These are phyloP conservation scores for Trachelus stipa DNA, from an alignment of 2,888 invertebrate species.

Conservation along the genomic window DNA sequence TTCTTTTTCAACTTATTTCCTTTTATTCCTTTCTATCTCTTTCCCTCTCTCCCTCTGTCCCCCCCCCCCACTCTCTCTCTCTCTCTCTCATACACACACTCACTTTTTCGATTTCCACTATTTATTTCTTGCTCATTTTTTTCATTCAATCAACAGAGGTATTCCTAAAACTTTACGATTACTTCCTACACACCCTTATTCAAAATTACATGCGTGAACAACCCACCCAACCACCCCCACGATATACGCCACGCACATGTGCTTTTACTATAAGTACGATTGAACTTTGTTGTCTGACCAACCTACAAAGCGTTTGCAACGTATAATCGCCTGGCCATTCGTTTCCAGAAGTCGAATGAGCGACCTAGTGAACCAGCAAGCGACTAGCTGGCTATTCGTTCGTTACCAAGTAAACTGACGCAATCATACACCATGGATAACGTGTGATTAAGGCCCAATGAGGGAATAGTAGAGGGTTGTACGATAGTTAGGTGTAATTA, in stretches of 20 bases:
- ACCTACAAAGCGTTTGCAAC: neutral
- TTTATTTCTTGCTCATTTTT: neutral
- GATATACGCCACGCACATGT: neutral
- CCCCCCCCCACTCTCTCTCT: too few species aligned
- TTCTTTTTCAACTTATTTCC: neutral
- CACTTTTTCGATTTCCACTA: neutral
- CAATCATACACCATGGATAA: neutral
- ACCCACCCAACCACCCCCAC: neutral
- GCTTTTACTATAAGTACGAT: neutral
- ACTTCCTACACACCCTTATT: neutral
- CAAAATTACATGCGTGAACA: neutral
- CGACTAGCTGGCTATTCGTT: neutral
- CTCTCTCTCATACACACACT: too few species aligned
- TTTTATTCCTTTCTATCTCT: neutral
- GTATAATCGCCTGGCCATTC: neutral
- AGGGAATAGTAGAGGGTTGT: neutral
- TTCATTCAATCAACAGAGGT: neutral
- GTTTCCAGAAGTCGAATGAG: neutral
- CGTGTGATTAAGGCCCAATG: neutral
- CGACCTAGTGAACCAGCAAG: neutral
- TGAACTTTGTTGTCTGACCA: neutral
- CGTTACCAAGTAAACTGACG: neutral
- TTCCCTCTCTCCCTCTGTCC: neutral
- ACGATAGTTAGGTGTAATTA: slow-evolving; percentile 16
- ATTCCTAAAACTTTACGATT: neutral